Base-by-base conservation (phyloP, 2,113 vertebrate genomes). In the Bujurquina vittata region DNA sequence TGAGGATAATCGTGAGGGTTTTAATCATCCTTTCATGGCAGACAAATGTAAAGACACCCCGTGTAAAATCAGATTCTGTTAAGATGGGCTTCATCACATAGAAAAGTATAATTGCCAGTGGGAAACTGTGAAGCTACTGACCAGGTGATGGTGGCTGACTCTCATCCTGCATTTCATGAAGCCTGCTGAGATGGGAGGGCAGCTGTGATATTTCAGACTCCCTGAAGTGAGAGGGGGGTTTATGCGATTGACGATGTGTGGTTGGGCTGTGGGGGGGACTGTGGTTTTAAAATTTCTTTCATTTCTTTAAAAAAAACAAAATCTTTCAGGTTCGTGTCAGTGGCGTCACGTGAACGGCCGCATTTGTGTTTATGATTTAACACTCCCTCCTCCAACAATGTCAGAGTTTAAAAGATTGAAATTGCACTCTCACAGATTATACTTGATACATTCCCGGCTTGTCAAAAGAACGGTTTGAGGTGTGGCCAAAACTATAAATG, bases 381-480 rank as follows among this genome's bases (percentile, higher is more conserved):
- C 62, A 4, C 78, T 67, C 65, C 84, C 56, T 87, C 65, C 77
- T 69, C 54, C 79, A 84, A 80, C 75, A 60, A 82, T 74, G 84
- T 73, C 75, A 90, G 33, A 87, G 56, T 76, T 65, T 0, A 54
- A 33, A 75, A 74, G 77, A 60, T 55, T 43, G 8, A 77, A 87
- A 85, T 89, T 92, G 90, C 88, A 92, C 91, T 91, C 81, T 89
- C 85, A 80, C 73, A 84, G 73, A 86, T 86, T 81, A 88, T 91
- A 94, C 94, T 93, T 92, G 88, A 94, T 93, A 94, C 94, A 94
- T 94, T 94, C 94, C 92, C 91, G 72, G 85, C 86, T 29, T n/a
- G 80, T 90, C 83, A 86, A 79, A 79, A 87, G 84, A 89, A 72
- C 74, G 81, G 80, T 75, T 88, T 92, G 86, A 91, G 84, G 85